Evolutionary conservation across 2,797 vertebrate species (phyloP), one percentile per base, ranked within the genome.

Genomic region (Todus mexicanus): DNA sequence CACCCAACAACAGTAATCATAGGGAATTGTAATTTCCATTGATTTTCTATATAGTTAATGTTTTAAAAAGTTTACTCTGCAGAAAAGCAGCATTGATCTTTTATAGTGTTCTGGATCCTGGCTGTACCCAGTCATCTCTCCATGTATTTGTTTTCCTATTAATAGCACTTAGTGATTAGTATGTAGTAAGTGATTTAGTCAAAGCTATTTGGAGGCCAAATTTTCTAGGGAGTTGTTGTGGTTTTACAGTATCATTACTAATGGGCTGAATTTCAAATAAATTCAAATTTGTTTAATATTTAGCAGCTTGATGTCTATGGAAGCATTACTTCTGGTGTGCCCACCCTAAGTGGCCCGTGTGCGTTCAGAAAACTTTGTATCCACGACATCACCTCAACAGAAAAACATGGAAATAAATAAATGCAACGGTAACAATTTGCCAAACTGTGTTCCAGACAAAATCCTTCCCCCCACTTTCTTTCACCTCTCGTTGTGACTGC

Each of bases 251-350:
- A 42, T 70, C 37, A 48, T 78, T 94, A 57, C 59, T 78, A 78
- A 81, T 66, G 73, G 66, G 48, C 61, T 81, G n/a, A 31, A 87
- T 87, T 91, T 89, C 63, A 91, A 89, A 83, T 89, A 89, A 64
- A 66, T 83, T 91, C 43, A 48, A 11, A 51, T 91, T 76, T 86
- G 63, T 53, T 87, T 84, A 78, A 43, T 79, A 81, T 81, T 75
- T 92, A 92, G 76, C 66, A 83, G 25, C n/a, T 51, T 60, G 64
- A 87, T 63, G 12, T 43, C n/a, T 57, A 8, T 48, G 76, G 31
- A 68, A 83, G 31, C 35, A n/a, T 61, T 73, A 37, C 17, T 89
- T 53, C 35, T 79, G 78, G 25, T 4, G 4, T 22, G n/a, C 31
- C 23, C 11, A 7, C 65, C 87, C 65, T 45, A 65, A 60, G 31